Evolutionary conservation across 2,888 invertebrate genomes (phyloP), one percentile per base, ranked within the genome.

Genomic region (Bombylius discolor): DNA sequence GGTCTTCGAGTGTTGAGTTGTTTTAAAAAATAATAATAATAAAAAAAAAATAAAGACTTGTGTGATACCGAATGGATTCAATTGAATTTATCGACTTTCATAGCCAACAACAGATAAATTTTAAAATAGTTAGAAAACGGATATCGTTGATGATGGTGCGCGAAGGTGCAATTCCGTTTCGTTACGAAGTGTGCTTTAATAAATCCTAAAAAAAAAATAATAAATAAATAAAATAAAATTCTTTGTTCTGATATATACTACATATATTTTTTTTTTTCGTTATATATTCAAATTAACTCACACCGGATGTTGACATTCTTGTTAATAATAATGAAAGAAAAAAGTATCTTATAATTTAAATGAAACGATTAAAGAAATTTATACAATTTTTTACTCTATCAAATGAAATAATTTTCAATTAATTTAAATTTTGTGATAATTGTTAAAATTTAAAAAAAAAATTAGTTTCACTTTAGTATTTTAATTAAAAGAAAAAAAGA

Each of bases 41-140:
- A 23, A 23, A 23, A 23, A 23, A 23, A 23, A 23, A 23, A 23
- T 2, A 23, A 23, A 23, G 23, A 23, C 23, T 23, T 23, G 23
- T 23, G 23, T 23, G 23, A 2, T 23, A 23, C 23, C 23, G 23
- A 23, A 23, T 11, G 39, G 11, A 42, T 42, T 42, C 39, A 4
- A 42, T 42, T 11, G 12, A 36, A 9, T 23, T 23, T 23, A 23
- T 36, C 36, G 11, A 42, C 11, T 42, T 42, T 4, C 39, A 11
- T 7, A 42, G 39, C 12, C 4, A 42, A 42, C 11, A 42, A 42
- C 1, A 11, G 11, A 11, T 11, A 42, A 42, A 42, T 8, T 42
- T 42, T 8, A 11, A 42, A 42, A 42, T 59, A 56, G 55, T 59
- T 56, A 57, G 52, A 52, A 55, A 59, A 54, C 57, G 59, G 59